These are phyloP conservation scores for Sapajus apella DNA, from an alignment of 2,113 vertebrate genomes.

Conservation along the genomic window DNA sequence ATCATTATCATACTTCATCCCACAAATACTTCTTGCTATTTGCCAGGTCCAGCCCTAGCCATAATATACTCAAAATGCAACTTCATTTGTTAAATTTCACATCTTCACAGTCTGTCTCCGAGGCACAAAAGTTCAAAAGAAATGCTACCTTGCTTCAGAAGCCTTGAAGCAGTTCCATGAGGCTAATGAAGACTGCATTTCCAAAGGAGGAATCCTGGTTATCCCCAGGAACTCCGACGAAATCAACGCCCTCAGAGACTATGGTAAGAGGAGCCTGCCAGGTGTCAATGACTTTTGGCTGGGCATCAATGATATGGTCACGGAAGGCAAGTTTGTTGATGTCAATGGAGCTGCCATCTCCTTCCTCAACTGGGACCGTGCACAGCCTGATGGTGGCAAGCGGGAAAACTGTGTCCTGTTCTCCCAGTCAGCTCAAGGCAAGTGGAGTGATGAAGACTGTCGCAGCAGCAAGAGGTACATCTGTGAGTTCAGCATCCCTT, in stretches of 20 bases:
- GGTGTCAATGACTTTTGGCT: conserved; percentile 93
- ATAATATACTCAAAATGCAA: not conserved
- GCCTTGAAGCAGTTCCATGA: conserved; percentile 93
- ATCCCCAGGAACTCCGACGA: conserved; percentile 90
- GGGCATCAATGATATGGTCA: conserved; percentile 94
- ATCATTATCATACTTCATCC: not conserved
- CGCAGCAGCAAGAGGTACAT: conserved; percentile 94
- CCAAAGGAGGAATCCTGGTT: conserved; percentile 94
- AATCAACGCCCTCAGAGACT: conserved; percentile 90
- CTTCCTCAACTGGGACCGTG: conserved; percentile 94
- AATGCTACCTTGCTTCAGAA: conserved; percentile 94
- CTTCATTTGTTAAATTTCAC: conserved; percentile 42
- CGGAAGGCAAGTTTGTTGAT: conserved; percentile 95
- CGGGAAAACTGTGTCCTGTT: conserved; percentile 93
- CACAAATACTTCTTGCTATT: not conserved
- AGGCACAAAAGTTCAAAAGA: conserved; percentile 94
- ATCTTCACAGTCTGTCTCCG: conserved; percentile 94
- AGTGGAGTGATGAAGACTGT: conserved; percentile 95
- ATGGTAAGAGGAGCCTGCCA: conserved; percentile 89
- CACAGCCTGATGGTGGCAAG: conserved; percentile 94
- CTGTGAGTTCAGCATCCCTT: conserved; percentile 96
- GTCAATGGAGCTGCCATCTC: conserved; percentile 90
- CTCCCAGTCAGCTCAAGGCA: conserved; percentile 91
- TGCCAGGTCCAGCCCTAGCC: not conserved
- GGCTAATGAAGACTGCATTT: conserved; percentile 97